A percentile compares a stretch with the other conserved stretches of the same genome.
phyloP scores from a whole-genome alignment of 2,888 invertebrate genomes.

The Eristalinus aeneus region DNA sequence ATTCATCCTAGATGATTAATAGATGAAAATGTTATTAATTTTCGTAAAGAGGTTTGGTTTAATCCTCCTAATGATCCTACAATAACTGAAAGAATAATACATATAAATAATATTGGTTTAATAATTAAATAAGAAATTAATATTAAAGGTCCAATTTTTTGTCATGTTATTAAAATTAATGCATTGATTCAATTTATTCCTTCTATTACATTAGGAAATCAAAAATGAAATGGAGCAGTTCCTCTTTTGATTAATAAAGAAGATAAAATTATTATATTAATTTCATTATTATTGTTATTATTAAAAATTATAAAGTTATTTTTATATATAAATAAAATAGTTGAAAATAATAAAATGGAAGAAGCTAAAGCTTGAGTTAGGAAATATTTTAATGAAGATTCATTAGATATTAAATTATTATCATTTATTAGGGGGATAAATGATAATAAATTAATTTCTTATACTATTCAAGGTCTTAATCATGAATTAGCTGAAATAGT shows the following conservation, averaged over 20 bases:
- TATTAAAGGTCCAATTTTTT: conserved; percentile 85
- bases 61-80: conserved; percentile 82
- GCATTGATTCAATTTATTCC: conserved; percentile 83
- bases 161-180: conserved; percentile 84
- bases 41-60: conserved; percentile 83
- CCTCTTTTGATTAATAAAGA: conserved; percentile 82
- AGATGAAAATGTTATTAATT: conserved; percentile 84
- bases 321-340: conserved; percentile 77
- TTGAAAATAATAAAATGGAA: conserved; percentile 81
- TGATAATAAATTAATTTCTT: conserved; percentile 85
- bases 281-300: conserved; percentile 73
- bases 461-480: conserved; percentile 83
- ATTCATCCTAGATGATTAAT: conserved; percentile 85
- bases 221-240: conserved; percentile 83
- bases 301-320: conserved; percentile 74
- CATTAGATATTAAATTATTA: conserved; percentile 81
- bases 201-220: conserved; percentile 84
- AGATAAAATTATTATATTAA: conserved; percentile 79
- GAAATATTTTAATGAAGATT: conserved; percentile 85
- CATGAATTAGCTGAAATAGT: conserved; percentile 81
- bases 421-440: conserved; percentile 83
- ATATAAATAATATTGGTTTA: conserved; percentile 80
- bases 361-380: conserved; percentile 83
- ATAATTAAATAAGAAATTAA: conserved; percentile 81
- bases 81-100: conserved; percentile 81